Base-by-base conservation (phyloP, 2,797 vertebrate species). In the Leuciscus waleckii region DNA sequence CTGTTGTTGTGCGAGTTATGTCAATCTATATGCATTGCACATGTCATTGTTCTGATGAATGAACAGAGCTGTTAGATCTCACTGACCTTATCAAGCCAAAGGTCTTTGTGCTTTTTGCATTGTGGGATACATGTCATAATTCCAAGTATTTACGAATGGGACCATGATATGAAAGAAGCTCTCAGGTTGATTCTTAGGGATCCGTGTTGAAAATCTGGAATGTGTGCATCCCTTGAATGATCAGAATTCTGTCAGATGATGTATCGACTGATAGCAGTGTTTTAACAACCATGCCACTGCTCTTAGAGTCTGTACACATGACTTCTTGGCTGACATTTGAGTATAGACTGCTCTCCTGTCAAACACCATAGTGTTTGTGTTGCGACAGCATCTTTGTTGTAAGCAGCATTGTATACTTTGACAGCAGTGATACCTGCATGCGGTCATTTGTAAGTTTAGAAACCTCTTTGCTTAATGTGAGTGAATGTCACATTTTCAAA, bases 301-400 rank as follows among this genome's bases (percentile, higher is more conserved):
- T 65, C 7, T 14, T 39, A 29, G 41, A 37, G 17, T n/a, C 29
- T 65, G 69, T 65, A 73, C 84, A 80, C 77, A 67, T 49, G 76
- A 79, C 77, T 73, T 80, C 23, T 73, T 73, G 49, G 56, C 68
- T 80, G 77, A 81, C 32, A 39, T 85, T 70, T 49, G 77, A 81
- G 58, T 74, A 80, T 54, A 67, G 77, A 63, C 29, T 51, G 41
- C 23, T 29, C 19, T 54, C 14, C 54, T 70, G 65, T 84, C 56
- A 83, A 75, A n/a, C 58, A 84, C 35, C 39, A 71, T 21, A 1
- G 41, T 58, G 68, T 21, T 85, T 74, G n/a, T 74, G 56, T 83
- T 83, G 70, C 65, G 70, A 83, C 37, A 23, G 81, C 54, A 46
- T 73, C 68, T 73, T 71, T 79, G 51, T 79, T 63, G 75, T 79